Evolutionary conservation across 2,797 vertebrate species (phyloP), one percentile per base, ranked within the genome.

Genomic region (Acanthurus lineatus): DNA sequence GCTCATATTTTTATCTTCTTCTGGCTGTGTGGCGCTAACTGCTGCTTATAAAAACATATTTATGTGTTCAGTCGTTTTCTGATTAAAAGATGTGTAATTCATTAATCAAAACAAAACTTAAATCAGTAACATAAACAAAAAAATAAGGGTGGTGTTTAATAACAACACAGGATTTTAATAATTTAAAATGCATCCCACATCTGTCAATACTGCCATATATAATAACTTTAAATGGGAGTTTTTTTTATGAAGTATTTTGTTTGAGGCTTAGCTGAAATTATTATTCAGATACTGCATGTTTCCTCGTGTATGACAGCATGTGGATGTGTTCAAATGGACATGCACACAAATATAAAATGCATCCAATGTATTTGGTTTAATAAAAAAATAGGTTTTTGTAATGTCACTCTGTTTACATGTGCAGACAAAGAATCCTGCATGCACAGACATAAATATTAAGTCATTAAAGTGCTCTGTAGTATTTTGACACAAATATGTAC

Each of bases 201-300:
- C 45, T 59, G 32, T 56, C 15, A 32, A 38, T 20, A 42, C 14
- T 35, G 25, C 19, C 6, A n/a, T n/a, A n/a, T n/a, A n/a, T n/a
- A n/a, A n/a, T n/a, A n/a, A n/a, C n/a, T n/a, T n/a, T n/a, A n/a
- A n/a, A n/a, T n/a, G n/a, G n/a, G n/a, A 68, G n/a, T 42, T 53
- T 75, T 25, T 49, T 76, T 25, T 19, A 47, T 68, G 5, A 60
- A 6, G 5, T 49, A 76, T 83, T 81, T 63, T 38, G 28, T 81
- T 79, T 81, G 74, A 81, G 72, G 84, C 63, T 76, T 35, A 28
- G 15, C 51, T 51, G 16, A 11, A 49, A 49, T 38, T 38, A 19
- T 14, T 32, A 10, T 42, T 52, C 63, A 56, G 40, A 40, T 53
- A 0, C 20, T 10, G 35, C 19, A 22, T 12, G 48, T 10, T 11